Evolutionary conservation across 2,888 invertebrate genomes (phyloP).

Genomic region (Incurvaria masculella): DNA sequence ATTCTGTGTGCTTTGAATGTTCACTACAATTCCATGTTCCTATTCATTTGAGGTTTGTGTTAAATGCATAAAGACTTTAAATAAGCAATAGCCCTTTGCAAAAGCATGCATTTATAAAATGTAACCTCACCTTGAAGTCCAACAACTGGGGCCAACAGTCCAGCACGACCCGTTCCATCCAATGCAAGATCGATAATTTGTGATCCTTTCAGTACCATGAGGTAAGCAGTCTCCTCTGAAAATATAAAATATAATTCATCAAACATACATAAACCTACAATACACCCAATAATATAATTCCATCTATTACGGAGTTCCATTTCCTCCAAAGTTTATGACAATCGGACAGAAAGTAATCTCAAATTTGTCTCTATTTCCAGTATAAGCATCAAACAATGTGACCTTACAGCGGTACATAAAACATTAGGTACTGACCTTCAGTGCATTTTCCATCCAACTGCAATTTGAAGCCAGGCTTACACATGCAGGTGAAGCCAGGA

Average conservation of each 20-base stretch:
- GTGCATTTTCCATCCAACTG: conserved; percentile 66
- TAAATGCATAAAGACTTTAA: no score
- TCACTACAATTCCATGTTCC: no score
- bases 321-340: no score
- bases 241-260: conserved; percentile 10
- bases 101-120: no score
- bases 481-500: conserved; percentile 81
- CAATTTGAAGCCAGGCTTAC: conserved; percentile 81
- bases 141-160: conserved; percentile 82
- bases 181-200: conserved; percentile 85
- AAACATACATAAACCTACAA: no score
- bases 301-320: no score
- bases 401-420: no score
- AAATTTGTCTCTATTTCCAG: no score
- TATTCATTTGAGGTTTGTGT: no score
- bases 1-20: conserved; percentile 58
- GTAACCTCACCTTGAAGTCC: conserved; percentile 60
- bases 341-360: no score
- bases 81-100: no score
- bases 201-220: conserved; percentile 86
- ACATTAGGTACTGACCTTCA: conserved; percentile 50
- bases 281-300: no score
- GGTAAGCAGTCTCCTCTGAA: conserved; percentile 79
- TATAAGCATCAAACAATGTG: conserved; percentile 9
- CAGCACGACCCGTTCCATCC: conserved; percentile 71